Conservation (phyloP, 2,888 invertebrate species). For the Parnassius smintheus region DNA sequence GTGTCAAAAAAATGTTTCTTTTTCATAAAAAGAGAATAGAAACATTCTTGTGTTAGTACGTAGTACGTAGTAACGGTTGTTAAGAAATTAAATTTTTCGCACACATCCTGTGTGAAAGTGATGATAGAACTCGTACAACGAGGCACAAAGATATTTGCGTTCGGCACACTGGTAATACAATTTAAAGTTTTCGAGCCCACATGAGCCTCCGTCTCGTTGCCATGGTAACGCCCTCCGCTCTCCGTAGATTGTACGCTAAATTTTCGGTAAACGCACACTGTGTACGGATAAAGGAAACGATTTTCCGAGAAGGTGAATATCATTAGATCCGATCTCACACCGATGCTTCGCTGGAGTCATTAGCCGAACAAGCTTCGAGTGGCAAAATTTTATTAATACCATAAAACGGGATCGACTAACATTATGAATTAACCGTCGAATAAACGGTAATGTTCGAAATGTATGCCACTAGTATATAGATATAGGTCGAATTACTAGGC, state of each 20-base stretch:
- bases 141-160: constrained; percentile 59
- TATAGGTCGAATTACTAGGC: constrained; percentile 14
- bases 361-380: constrained; percentile 44
- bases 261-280: constrained; percentile 70
- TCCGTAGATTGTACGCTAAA: constrained; percentile 55
- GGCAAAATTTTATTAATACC: constrained; percentile 26
- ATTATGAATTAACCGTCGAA: constrained; percentile 11
- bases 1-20: too few species aligned
- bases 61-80: constrained; percentile 14
- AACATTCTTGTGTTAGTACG: constrained; percentile 1
- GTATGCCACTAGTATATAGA: constrained; percentile 3
- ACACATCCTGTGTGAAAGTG: constrained; percentile 43
- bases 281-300: constrained; percentile 71
- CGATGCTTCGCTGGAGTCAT: constrained; percentile 46
- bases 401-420: constrained; percentile 14
- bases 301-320: constrained; percentile 78
- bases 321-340: constrained; percentile 62
- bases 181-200: constrained; percentile 78
- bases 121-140: constrained; percentile 44
- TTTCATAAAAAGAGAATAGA: neutral
- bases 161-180: constrained; percentile 68
- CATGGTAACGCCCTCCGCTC: constrained; percentile 69
- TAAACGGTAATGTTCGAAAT: constrained; percentile 7
- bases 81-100: constrained; percentile 32
- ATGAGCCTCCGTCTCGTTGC: constrained; percentile 72